Percentiles rank a stretch among this genome's conserved stretches.
Conservation (phyloP, 2,888 invertebrate species). For the Ceraclea dissimilis region DNA sequence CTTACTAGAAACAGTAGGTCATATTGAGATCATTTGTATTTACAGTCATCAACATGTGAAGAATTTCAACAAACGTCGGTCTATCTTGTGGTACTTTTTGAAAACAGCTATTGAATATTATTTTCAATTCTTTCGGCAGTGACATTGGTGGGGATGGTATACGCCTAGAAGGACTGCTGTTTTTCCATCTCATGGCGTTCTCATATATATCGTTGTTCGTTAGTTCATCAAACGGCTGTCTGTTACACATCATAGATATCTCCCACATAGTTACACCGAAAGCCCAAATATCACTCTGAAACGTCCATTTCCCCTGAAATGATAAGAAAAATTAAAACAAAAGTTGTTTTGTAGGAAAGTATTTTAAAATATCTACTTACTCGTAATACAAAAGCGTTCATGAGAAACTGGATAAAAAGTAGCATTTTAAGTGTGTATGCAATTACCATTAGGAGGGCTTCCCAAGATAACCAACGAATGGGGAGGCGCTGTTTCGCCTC, state of each 20-base stretch:
- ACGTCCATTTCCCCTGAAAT: constrained; percentile 74
- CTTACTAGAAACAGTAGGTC: background rate
- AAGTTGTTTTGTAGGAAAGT: too few species aligned
- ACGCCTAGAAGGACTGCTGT: constrained; percentile 39
- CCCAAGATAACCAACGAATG: constrained; percentile 92
- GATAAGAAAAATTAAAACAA: background rate
- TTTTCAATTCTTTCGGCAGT: constrained; percentile 83
- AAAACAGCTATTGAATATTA: constrained; percentile 90
- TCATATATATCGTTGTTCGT: constrained; percentile 77
- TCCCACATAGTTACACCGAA: constrained; percentile 90
- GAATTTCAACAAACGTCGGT: constrained; percentile 82
- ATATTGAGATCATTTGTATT: constrained; percentile 38
- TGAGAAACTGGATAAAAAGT: too few species aligned
- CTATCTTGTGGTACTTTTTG: constrained; percentile 70
- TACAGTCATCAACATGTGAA: constrained; percentile 60
- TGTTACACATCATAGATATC: constrained; percentile 69
- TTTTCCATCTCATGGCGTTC: constrained; percentile 62
- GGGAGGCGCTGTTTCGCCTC: constrained; percentile 76
- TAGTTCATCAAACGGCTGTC: constrained; percentile 74
- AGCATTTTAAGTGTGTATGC: too few species aligned
- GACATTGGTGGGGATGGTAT: constrained; percentile 57
- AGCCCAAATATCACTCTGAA: constrained; percentile 86
- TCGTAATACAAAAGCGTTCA: too few species aligned
- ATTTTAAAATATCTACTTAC: too few species aligned
- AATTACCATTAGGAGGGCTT: constrained; percentile 72